Evolutionary conservation across 2,113 vertebrate species (phyloP).

Genomic region (Delphinapterus leucas): DNA sequence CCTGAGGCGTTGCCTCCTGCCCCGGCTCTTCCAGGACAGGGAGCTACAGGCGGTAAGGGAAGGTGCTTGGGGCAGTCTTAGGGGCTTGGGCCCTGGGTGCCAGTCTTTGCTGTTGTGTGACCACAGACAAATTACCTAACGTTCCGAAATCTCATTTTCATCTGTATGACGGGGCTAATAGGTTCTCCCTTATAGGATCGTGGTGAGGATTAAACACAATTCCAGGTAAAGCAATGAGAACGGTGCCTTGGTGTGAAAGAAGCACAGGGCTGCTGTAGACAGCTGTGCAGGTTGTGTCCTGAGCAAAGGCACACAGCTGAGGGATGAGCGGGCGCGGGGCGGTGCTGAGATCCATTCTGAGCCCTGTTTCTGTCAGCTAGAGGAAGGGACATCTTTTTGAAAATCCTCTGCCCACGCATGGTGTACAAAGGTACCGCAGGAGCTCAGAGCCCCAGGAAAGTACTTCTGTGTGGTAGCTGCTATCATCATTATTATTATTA

Average conservation of each 20-base stretch:
- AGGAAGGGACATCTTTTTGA: background rate
- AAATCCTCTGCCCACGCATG: background rate
- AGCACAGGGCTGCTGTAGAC: background rate
- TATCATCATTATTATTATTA: background rate
- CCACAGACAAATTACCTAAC: background rate
- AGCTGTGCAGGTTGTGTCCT: background rate
- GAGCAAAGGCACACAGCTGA: background rate
- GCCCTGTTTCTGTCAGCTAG: background rate
- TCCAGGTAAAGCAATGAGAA: background rate
- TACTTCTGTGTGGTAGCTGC: background rate
- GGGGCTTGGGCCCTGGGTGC: background rate
- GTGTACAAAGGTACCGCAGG: background rate
- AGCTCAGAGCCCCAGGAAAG: background rate
- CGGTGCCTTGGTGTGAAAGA: background rate
- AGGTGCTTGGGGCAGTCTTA: background rate
- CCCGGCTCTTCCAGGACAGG: conserved; percentile 93
- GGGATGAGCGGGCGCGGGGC: fast-evolving
- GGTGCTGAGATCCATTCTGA: background rate
- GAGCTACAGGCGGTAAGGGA: conserved; percentile 94
- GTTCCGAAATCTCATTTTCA: background rate
- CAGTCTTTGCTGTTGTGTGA: background rate
- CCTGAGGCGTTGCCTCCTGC: conserved; percentile 91
- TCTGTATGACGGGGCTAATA: background rate
- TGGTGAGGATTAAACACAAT: background rate
- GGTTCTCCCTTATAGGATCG: background rate